Evolutionary conservation across 2,888 invertebrate species (phyloP), one percentile per base, ranked within the genome.

Genomic region (Ganaspis brasiliensis): DNA sequence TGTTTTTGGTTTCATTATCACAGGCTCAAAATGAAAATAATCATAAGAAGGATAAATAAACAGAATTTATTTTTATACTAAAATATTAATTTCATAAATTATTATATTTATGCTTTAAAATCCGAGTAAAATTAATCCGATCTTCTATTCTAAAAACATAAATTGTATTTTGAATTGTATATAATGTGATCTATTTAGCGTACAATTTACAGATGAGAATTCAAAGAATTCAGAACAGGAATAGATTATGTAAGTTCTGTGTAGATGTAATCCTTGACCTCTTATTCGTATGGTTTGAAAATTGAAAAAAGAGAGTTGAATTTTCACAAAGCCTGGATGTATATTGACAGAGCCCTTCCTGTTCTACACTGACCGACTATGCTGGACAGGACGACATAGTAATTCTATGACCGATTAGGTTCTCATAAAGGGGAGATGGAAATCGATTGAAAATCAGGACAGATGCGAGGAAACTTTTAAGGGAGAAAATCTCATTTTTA

Each of bases 361-460:
- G 40, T 67, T 40, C 19, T 5, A 21, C 40, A 81, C 79, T 81
- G 81, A 81, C 79, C 81, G 81, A 79, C 78, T n/a, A n/a, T n/a
- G n/a, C n/a, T 79, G 78, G 79, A 78, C 81, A 79, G 78, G 79
- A 78, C 81, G 49, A 71, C 74, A 72, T 77, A 78, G 78, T 79
- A 76, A 74, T 75, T 59, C 70, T 75, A 81, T 81, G 81, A 81
- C 78, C 81, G 78, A 81, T 79, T 81, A 79, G 78, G 72, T 77
- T 81, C 78, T 56, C 45, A 75, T 77, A 78, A 79, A 79, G 40
- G 63, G 72, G 72, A 75, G 72, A 77, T 79, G 59, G 75, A 78
- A 78, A 75, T 78, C 76, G 76, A 45, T 63, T 59, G 71, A 67
- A 70, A 72, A 77, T 72, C 73, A 37, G 70, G 77, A 67, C 79